Conservation (phyloP, 2,888 invertebrate species). For the Parnassius mnemosyne region DNA sequence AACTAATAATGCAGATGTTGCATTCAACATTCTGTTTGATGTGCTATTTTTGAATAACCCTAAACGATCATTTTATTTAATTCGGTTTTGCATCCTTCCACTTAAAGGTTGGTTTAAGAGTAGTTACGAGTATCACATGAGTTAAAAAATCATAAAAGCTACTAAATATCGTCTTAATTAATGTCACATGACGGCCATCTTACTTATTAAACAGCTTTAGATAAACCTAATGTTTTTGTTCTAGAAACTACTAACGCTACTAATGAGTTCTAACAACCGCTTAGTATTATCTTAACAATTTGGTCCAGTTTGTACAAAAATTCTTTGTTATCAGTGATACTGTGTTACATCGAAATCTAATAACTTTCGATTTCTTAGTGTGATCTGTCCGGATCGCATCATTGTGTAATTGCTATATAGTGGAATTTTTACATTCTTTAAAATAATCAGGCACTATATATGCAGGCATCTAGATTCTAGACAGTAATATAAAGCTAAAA, state of each 20-base stretch:
- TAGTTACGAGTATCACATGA: neutral
- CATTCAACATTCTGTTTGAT: conserved; percentile 42
- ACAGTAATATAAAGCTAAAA: neutral
- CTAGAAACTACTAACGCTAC: conserved; percentile 7
- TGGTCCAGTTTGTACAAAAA: conserved; percentile 3
- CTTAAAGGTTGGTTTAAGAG: conserved; percentile 15
- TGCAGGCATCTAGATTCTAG: conserved; percentile 8
- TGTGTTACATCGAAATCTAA: conserved; percentile 8
- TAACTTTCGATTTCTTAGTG: conserved; percentile 21
- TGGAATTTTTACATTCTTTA: conserved; percentile 4
- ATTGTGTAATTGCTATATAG: neutral
- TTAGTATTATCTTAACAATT: conserved; percentile 11
- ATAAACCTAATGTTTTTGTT: conserved; percentile 3
- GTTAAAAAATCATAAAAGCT: no score
- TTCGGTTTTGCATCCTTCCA: conserved; percentile 30
- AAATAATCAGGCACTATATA: conserved; percentile 10
- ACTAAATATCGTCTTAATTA: no score
- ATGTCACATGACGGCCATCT: no score
- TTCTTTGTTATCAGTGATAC: conserved; percentile 13
- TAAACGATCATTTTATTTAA: conserved; percentile 43
- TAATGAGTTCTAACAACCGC: conserved; percentile 20
- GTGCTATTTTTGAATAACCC: conserved; percentile 58
- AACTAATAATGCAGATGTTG: conserved; percentile 37
- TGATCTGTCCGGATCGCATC: conserved; percentile 3
- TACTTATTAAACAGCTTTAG: conserved; percentile 5